phyloP scores from a whole-genome alignment of 37 sponge, comb jelly and placozoan species.

The Trichoplax adhaerens region DNA sequence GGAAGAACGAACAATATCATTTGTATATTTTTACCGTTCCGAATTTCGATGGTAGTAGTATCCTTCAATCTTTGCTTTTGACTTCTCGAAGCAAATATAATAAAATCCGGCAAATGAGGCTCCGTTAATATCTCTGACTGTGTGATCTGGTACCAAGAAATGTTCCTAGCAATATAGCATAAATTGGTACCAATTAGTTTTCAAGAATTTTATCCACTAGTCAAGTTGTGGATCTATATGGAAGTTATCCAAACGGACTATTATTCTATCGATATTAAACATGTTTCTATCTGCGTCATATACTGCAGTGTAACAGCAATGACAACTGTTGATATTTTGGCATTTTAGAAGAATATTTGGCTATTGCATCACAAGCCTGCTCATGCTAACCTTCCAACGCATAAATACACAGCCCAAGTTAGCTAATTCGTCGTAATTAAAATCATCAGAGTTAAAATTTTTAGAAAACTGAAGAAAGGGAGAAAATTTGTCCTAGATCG shows the following conservation, averaged over 20 bases:
- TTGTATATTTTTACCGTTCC: constrained; percentile 40
- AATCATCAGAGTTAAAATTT: constrained; percentile 62
- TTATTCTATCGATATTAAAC: too few relatives aligned
- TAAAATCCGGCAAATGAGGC: constrained; percentile 94
- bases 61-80: constrained; percentile 65
- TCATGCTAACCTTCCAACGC: constrained; percentile 83
- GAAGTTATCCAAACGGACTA: too few relatives aligned
- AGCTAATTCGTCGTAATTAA: constrained; percentile 53
- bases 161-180: constrained; percentile 43
- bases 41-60: constrained; percentile 79
- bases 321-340: too few relatives aligned
- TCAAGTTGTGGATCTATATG: too few relatives aligned
- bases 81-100: constrained; percentile 74
- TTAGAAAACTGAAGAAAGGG: constrained; percentile 52
- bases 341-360: too few relatives aligned
- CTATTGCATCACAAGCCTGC: too few relatives aligned
- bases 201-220: too few relatives aligned
- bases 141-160: constrained; percentile 86
- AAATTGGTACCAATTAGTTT: neutral
- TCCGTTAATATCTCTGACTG: constrained; percentile 64
- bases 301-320: too few relatives aligned
- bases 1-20: too few relatives aligned
- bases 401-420: constrained; percentile 66
- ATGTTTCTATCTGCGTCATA: too few relatives aligned
- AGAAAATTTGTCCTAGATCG: constrained; percentile 79